Percentiles rank a stretch among this genome's conserved stretches.
Conservation (phyloP, 2,888 invertebrate genomes). For the Candidula unifasciata region DNA sequence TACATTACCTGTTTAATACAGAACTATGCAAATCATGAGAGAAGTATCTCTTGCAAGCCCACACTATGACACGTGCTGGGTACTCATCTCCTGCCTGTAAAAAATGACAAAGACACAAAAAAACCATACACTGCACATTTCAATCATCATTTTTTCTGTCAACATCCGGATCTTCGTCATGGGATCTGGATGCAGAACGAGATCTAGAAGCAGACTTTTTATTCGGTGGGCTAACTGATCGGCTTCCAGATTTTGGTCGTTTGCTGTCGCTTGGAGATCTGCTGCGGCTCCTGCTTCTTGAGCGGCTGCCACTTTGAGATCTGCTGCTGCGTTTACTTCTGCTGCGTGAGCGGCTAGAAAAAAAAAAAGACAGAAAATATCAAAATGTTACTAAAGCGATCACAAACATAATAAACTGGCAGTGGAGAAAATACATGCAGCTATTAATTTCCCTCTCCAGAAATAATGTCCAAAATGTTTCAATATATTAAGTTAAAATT, state of each 20-base stretch:
- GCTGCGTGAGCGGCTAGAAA: slow-evolving; percentile 82
- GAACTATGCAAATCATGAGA: too few species aligned
- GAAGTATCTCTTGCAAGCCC: too few species aligned
- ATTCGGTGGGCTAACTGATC: slow-evolving; percentile 48
- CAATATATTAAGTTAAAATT: too few species aligned
- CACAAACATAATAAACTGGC: too few species aligned
- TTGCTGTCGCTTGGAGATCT: slow-evolving; percentile 80
- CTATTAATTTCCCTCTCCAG: too few species aligned
- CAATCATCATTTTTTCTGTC: slow-evolving; percentile 41
- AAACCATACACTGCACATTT: background rate
- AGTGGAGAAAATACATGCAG: too few species aligned
- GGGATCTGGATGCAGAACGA: slow-evolving; percentile 58
- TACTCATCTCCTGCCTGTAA: too few species aligned
- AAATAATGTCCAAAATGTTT: too few species aligned
- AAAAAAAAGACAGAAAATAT: background rate
- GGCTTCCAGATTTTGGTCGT: slow-evolving; percentile 51
- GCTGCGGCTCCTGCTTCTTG: slow-evolving; percentile 59
- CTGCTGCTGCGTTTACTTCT: slow-evolving; percentile 80
- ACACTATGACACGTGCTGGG: too few species aligned
- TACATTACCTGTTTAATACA: too few species aligned
- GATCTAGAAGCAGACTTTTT: slow-evolving; percentile 55
- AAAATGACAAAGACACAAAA: too few species aligned
- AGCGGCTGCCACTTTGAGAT: slow-evolving; percentile 53
- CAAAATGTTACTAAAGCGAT: too few species aligned
- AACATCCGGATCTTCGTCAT: slow-evolving; percentile 42